These are phyloP conservation scores for Misgurnus anguillicaudatus DNA, from an alignment of 2,113 vertebrate species.

Conservation along the genomic window DNA sequence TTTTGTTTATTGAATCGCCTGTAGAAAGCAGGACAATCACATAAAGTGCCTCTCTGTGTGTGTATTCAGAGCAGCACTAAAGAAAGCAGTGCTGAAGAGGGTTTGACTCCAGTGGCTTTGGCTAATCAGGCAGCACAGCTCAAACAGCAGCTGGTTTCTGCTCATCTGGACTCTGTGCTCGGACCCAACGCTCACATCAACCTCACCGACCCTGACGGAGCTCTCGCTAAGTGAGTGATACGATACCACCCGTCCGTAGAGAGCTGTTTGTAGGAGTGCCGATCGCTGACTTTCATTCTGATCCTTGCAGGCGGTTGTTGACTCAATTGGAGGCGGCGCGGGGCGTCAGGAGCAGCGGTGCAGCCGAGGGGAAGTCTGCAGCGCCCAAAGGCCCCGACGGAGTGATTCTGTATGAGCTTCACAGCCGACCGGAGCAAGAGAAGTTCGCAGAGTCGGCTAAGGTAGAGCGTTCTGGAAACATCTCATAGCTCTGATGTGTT, in stretches of 20 bases:
- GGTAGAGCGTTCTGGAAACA: conserved; percentile 64
- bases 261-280: not conserved
- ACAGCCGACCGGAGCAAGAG: conserved; percentile 90
- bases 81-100: conserved; percentile 85
- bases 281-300: not conserved
- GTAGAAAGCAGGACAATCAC: too few relatives aligned
- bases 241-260: not conserved
- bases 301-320: conserved; percentile 80
- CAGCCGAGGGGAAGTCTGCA: conserved; percentile 62
- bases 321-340: conserved; percentile 87
- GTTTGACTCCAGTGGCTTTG: conserved; percentile 86
- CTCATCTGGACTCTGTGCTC: conserved; percentile 90
- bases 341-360: conserved; percentile 69
- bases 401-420: conserved; percentile 88
- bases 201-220: conserved; percentile 90
- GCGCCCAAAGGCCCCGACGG: conserved; percentile 65
- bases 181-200: conserved; percentile 88
- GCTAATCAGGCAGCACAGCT: conserved; percentile 88
- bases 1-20: not conserved
- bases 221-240: conserved; percentile 83
- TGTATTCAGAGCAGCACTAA: conserved; percentile 76
- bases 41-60: too few relatives aligned
- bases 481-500: not conserved
- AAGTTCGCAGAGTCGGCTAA: conserved; percentile 89
- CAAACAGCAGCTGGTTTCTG: conserved; percentile 89